Evolutionary conservation across 2,797 vertebrate species (phyloP), one percentile per base, ranked within the genome.

Genomic region (Acanthurus lineatus): DNA sequence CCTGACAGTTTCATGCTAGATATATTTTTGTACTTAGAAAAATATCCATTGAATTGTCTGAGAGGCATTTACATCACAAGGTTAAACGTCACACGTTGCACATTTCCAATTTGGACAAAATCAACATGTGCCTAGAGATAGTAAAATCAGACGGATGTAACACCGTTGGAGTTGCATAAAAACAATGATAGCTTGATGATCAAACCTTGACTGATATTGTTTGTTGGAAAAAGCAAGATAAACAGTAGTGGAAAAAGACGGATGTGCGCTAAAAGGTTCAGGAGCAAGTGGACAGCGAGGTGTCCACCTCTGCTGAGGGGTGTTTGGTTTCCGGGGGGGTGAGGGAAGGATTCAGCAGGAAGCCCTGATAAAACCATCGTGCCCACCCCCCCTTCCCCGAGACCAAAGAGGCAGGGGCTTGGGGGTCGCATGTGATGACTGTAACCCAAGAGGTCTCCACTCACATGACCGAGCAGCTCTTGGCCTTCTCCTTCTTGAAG

Each of bases 401-500:
- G 89, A 92, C 93, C 91, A 94, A 94, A 93, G 84, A 90, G 87
- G 84, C 84, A 74, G 86, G 92, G 92, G 88, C 85, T 83, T 77
- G 88, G 93, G 87, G 87, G 90, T 90, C 47, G 85, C 83, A 74
- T 73, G 80, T 86, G 88, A 89, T 83, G 82, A 87, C 81, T 17
- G 83, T 79, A 85, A 85, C 87, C 82, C 79, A 56, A 47, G 66
- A 80, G 61, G 51, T 74, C 76, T 84, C 84, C 82, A 88, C 92
- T 96, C 97, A 99, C 97, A 99, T 99, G 85, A 99, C 93, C 0
- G 97, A 98, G 94, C 98, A 99, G 93, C 97, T 98, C 93, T 97
- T 98, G 88, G 97, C 94, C 87, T 98, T 98, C 91, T 99, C 97
- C 93, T 98, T 98, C 92, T 97, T 98, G 94, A 98, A 98, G 87